Conservation (phyloP, 2,113 vertebrate species). For the Hypocryptadius cinnamomeus region DNA sequence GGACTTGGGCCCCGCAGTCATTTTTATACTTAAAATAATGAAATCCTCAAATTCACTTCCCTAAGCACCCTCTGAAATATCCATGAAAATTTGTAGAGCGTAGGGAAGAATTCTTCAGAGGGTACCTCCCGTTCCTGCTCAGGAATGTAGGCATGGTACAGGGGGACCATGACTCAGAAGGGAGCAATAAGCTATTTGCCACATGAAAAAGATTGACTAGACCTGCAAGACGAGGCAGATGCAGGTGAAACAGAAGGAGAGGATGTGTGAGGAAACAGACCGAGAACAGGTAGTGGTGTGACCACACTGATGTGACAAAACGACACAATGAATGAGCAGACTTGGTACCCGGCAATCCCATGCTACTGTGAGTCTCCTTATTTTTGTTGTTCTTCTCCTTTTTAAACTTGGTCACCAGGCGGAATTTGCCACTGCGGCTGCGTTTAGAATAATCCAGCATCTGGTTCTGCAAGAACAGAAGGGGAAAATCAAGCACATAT, state of each 20-base stretch:
- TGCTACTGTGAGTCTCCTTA: slow-evolving; percentile 78
- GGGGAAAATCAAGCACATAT: not conserved
- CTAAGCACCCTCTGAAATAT: not conserved
- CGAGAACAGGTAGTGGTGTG: not conserved
- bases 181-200: not conserved
- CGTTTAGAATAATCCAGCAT: slow-evolving; percentile 85
- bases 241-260: not conserved
- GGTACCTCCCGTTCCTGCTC: not conserved
- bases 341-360: slow-evolving; percentile 82
- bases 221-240: not conserved
- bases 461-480: slow-evolving; percentile 66
- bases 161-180: not conserved
- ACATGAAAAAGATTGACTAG: not conserved
- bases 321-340: not conserved
- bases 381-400: slow-evolving; percentile 96
- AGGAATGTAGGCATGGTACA: not conserved
- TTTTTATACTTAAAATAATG: not conserved
- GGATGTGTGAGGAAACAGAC: not conserved
- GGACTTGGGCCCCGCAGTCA: slow-evolving; percentile 34
- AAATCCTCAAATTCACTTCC: not conserved
- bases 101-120: not conserved
- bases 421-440: slow-evolving; percentile 87
- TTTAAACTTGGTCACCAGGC: slow-evolving; percentile 97
- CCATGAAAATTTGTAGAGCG: not conserved
- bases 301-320: not conserved